A percentile compares a stretch with the other conserved stretches of the same genome.
phyloP scores from a whole-genome alignment of 2,113 vertebrate genomes.

The Tautogolabrus adspersus region DNA sequence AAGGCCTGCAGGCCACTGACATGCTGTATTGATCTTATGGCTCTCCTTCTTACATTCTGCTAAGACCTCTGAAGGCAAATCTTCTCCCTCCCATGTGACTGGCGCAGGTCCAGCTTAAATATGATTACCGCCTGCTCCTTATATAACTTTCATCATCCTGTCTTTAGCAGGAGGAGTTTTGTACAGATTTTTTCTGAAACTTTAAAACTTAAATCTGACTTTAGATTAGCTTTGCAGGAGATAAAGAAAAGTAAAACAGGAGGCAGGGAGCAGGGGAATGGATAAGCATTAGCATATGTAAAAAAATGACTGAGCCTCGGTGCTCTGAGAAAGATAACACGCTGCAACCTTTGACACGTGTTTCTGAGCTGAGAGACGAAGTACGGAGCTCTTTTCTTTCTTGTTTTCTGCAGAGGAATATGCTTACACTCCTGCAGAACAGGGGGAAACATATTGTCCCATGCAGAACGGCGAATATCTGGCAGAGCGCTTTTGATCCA shows the following conservation, averaged over 20 bases:
- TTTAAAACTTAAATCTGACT: conserved; percentile 7
- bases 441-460: conserved; percentile 75
- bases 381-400: conserved; percentile 6
- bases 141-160: conserved; percentile 11
- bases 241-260: conserved; percentile 7
- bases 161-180: neutral
- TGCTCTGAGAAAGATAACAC: conserved; percentile 31
- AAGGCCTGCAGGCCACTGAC: conserved; percentile 42
- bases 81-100: conserved; percentile 14
- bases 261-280: conserved; percentile 13
- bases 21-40: conserved; percentile 57
- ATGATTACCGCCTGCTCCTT: neutral
- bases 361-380: conserved; percentile 26
- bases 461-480: conserved; percentile 70
- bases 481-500: conserved; percentile 76
- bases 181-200: neutral
- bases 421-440: conserved; percentile 65
- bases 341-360: conserved; percentile 38
- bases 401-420: conserved; percentile 46
- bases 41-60: conserved; percentile 16
- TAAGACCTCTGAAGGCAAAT: conserved; percentile 18
- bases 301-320: conserved; percentile 36
- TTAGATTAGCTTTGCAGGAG: conserved; percentile 6
- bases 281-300: conserved; percentile 44
- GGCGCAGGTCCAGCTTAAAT: conserved; percentile 39